These are phyloP conservation scores for Heteromyza rotundicornis DNA, from an alignment of 2,888 invertebrate species.

Conservation along the genomic window DNA sequence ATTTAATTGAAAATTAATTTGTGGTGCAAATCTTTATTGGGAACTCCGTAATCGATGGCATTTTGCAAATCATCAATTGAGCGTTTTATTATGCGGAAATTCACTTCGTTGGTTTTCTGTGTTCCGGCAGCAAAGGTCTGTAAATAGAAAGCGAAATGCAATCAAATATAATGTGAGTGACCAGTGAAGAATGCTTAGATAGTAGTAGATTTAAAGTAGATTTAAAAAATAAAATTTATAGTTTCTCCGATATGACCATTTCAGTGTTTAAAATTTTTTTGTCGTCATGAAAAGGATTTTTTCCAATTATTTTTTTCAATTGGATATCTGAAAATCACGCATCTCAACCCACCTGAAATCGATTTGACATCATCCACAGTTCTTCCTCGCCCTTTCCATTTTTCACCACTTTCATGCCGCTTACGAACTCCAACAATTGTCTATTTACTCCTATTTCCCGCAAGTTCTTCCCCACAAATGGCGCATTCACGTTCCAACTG, in stretches of 20 bases:
- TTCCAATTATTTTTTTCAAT: neutral
- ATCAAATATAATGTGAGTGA: neutral
- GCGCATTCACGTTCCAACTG: conserved; percentile 73
- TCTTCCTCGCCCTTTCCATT: conserved; percentile 67
- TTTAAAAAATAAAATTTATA: no score
- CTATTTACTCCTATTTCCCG: conserved; percentile 65
- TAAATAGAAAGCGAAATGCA: conserved; percentile 16
- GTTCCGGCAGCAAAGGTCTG: conserved; percentile 68
- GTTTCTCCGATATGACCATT: no score
- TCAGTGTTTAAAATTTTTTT: no score
- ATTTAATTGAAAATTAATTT: conserved; percentile 26
- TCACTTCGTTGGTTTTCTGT: conserved; percentile 57
- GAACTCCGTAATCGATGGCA: conserved; percentile 2
- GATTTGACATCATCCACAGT: conserved; percentile 71
- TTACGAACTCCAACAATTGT: conserved; percentile 72
- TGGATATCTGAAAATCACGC: neutral
- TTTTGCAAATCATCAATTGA: conserved; percentile 27
- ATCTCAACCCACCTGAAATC: conserved; percentile 65
- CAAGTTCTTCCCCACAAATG: conserved; percentile 66
- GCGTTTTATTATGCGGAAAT: conserved; percentile 39
- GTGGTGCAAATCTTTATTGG: conserved; percentile 24
- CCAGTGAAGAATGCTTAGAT: neutral
- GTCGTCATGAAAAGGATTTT: no score
- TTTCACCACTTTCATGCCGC: conserved; percentile 72
- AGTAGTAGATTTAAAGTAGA: no score